Base-by-base conservation (phyloP, 2,888 invertebrate genomes). In the Polymixis flavicincta region DNA sequence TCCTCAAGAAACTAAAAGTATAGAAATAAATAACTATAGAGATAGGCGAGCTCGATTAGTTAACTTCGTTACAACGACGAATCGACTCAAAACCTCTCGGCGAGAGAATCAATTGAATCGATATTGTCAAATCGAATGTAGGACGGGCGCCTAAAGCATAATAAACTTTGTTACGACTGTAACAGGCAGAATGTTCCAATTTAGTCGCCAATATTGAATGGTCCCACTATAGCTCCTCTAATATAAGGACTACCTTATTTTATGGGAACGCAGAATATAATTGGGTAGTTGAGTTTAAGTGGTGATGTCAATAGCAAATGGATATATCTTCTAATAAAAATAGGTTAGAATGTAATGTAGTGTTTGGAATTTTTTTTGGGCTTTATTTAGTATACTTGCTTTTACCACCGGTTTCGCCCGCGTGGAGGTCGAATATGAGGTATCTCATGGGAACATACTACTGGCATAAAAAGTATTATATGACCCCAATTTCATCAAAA, bases 101-200 rank as follows among this genome's bases (percentile, higher is more conserved):
- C 88, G 89, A 92, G 89, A 87, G 89, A 92, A 93, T 91, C 92
- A 90, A 93, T 93, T 92, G 91, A 93, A 93, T 93, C 93, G 91
- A 93, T 93, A 92, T 89, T 90, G 89, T 87, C 88, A 89, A 92
- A 92, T 92, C 89, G 90, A 92, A 91, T 89, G 88, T 94, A 94
- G 96, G 95, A 93, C 92, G 92, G 92, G 93, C 90, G 96, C 96
- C 96, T 96, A 93, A 87, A 91, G 93, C 89, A 91, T 92, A 93
- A 92, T 93, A 92, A 93, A 94, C 91, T 93, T 92, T 90, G 91
- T 93, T 93, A 93, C 89, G 87, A 88, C 86, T 85, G 78, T 83
- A 80, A 85, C 78, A 75, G 83, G 76, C 86, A 88, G 88, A 86
- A 89, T 85, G 86, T 88, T 85, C 87, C 90, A 91, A 90, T 92